These are phyloP conservation scores for Eucriotettix oculatus DNA, from an alignment of 2,888 invertebrate species.

Conservation along the genomic window DNA sequence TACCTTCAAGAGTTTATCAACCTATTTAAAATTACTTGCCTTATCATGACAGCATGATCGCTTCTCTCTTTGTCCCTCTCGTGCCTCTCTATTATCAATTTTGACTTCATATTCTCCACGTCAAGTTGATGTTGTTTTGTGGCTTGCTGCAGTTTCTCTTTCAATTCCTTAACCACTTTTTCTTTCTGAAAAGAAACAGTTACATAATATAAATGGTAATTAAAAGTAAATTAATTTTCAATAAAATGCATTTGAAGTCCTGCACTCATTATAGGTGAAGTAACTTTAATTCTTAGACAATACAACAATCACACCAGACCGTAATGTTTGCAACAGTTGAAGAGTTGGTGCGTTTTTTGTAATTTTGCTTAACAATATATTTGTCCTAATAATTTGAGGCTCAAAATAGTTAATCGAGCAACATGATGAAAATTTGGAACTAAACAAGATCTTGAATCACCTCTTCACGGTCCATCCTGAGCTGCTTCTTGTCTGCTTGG, in stretches of 20 bases:
- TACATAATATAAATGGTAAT: not conserved
- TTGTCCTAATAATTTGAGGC: too few relatives aligned
- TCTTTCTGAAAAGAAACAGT: constrained; percentile 34
- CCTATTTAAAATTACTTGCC: constrained; percentile 23
- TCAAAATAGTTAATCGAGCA: too few relatives aligned
- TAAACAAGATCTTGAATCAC: constrained; percentile 8
- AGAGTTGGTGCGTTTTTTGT: not conserved
- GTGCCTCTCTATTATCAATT: constrained; percentile 58
- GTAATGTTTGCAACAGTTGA: not conserved
- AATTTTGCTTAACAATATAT: too few relatives aligned
- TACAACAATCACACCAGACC: too few relatives aligned
- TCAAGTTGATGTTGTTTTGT: constrained; percentile 29
- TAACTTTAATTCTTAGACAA: too few relatives aligned
- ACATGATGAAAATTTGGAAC: not conserved
- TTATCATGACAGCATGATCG: constrained; percentile 59
- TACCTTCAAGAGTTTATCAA: too few relatives aligned
- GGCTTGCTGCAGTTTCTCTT: constrained; percentile 38
- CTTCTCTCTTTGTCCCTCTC: constrained; percentile 67
- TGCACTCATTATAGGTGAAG: too few relatives aligned
- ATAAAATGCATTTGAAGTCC: too few relatives aligned
- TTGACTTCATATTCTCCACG: constrained; percentile 49
- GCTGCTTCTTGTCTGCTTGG: constrained; percentile 49
- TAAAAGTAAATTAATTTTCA: not conserved
- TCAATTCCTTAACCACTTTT: constrained; percentile 36
- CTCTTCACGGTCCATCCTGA: constrained; percentile 32